Percentiles rank a stretch among this genome's conserved stretches.
These are phyloP conservation scores for Campoletis raptor DNA, from an alignment of 2,888 invertebrate genomes.

Conservation along the genomic window DNA sequence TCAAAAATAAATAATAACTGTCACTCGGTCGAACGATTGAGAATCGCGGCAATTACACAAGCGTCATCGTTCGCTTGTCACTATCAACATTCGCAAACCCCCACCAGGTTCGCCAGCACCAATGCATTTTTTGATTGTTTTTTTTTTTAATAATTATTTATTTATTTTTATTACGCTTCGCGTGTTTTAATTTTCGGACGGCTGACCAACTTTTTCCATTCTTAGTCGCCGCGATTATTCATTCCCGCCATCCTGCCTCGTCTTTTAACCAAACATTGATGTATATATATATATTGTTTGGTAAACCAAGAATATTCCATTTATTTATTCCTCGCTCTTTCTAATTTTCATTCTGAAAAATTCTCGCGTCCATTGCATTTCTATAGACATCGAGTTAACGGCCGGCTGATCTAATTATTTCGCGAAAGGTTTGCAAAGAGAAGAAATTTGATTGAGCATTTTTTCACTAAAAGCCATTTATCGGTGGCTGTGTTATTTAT, in stretches of 20 bases:
- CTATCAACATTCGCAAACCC: slow-evolving; percentile 39
- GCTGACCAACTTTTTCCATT: neutral
- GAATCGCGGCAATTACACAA: slow-evolving; percentile 77
- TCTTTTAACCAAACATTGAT: neutral
- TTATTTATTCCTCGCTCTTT: neutral
- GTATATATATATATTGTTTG: neutral
- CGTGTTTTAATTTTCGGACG: neutral
- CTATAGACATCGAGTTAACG: neutral
- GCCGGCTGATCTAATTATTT: too few relatives aligned
- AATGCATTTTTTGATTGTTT: neutral
- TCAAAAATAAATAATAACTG: too few relatives aligned
- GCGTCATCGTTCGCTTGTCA: slow-evolving; percentile 79
- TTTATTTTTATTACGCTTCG: neutral
- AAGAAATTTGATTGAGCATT: too few relatives aligned
- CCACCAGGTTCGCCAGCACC: neutral
- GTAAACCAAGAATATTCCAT: neutral
- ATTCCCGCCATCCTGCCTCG: neutral
- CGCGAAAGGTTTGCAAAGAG: too few relatives aligned
- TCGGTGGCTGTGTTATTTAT: neutral
- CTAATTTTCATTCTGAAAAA: neutral
- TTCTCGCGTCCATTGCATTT: too few relatives aligned
- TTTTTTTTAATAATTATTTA: neutral
- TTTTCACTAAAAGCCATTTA: too few relatives aligned
- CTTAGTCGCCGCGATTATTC: neutral
- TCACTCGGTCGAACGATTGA: slow-evolving; percentile 75